These are phyloP conservation scores for Protonemura montana DNA, from an alignment of 2,888 invertebrate species.

Conservation along the genomic window DNA sequence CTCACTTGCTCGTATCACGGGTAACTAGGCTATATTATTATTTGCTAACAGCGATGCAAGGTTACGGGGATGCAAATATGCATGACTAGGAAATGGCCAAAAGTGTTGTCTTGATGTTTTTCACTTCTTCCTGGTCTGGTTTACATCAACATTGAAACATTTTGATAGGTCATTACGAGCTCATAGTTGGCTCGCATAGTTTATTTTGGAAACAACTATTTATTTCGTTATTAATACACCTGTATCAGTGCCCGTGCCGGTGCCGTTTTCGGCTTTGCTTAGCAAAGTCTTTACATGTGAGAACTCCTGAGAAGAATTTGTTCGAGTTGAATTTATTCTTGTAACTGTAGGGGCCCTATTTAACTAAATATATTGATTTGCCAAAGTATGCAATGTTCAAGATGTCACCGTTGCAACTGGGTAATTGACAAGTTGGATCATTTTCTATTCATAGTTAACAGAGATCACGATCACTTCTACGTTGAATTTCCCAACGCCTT, in stretches of 20 bases:
- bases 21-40: conserved; percentile 27
- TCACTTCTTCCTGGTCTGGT: background rate
- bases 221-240: background rate
- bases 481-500: background rate
- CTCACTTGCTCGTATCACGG: background rate
- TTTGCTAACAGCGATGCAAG: background rate
- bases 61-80: conserved; percentile 36
- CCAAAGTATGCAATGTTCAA: background rate
- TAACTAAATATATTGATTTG: too few species aligned
- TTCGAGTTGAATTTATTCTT: too few species aligned
- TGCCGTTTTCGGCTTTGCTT: background rate
- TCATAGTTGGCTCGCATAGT: background rate
- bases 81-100: conserved; percentile 29
- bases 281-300: too few species aligned
- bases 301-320: too few species aligned
- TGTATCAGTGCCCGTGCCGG: too few species aligned
- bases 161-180: background rate
- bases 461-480: background rate
- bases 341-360: too few species aligned
- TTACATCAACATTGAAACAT: background rate
- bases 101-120: background rate
- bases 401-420: background rate
- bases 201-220: background rate
- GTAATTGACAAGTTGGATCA: background rate
- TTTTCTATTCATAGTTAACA: background rate